phyloP scores from a whole-genome alignment of 2,797 vertebrate genomes.

The Leuciscus waleckii region DNA sequence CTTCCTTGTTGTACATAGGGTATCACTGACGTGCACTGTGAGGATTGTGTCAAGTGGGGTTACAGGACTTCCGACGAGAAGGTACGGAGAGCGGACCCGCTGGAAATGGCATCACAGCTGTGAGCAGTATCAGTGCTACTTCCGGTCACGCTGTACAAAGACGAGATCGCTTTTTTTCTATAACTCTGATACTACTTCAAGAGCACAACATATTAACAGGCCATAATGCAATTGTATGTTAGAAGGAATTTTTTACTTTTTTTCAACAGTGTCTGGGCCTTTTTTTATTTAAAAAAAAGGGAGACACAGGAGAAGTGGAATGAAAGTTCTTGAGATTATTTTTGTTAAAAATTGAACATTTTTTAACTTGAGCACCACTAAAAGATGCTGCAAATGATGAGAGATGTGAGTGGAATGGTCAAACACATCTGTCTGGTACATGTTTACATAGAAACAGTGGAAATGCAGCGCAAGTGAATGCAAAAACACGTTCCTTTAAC shows the following conservation, averaged over 20 bases:
- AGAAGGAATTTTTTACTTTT: background rate
- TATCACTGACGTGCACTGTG: background rate
- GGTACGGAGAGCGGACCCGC: background rate
- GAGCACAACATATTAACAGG: background rate
- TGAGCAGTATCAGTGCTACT: background rate
- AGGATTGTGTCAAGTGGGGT: slow-evolving; percentile 25
- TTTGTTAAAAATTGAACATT: background rate
- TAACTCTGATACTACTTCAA: too few relatives aligned
- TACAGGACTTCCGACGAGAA: background rate
- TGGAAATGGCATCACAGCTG: background rate
- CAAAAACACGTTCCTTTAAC: background rate
- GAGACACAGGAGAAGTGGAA: background rate
- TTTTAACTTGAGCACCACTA: background rate
- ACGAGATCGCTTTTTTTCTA: too few relatives aligned
- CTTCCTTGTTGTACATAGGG: slow-evolving; percentile 4
- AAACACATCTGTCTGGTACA: background rate
- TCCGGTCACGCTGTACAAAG: background rate
- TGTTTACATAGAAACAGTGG: background rate
- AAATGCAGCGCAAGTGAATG: background rate
- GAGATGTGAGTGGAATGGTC: background rate
- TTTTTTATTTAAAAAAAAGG: background rate
- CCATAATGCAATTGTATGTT: background rate
- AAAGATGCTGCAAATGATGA: background rate
- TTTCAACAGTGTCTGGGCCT: background rate
- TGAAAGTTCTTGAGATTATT: background rate